phyloP scores from a whole-genome alignment of 2,797 vertebrate genomes.

The Scyliorhinus canicula region DNA sequence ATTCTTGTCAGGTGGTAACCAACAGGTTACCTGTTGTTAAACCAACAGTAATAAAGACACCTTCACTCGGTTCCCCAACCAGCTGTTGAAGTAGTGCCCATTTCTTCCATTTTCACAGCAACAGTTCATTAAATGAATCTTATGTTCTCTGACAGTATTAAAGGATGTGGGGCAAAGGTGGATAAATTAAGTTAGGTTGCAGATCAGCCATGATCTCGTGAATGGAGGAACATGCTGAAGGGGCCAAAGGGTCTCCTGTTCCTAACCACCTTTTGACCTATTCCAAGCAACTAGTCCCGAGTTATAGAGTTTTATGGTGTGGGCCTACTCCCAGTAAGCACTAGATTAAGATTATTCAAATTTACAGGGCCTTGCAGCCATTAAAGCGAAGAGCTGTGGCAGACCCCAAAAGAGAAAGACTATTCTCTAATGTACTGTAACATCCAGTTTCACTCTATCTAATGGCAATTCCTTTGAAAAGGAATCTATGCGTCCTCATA shows the following conservation, averaged over 20 bases:
- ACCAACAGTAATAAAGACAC: not conserved
- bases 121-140: not conserved
- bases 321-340: not conserved
- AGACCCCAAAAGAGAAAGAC: not conserved
- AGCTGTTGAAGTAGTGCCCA: not conserved
- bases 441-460: not conserved
- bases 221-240: not conserved
- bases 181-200: not conserved
- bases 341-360: not conserved
- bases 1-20: not conserved
- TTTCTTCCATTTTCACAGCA: not conserved
- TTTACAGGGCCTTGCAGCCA: not conserved
- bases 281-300: not conserved
- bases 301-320: not conserved
- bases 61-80: not conserved
- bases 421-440: not conserved
- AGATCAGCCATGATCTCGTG: not conserved
- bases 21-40: too few relatives aligned
- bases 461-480: not conserved
- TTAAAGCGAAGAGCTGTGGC: not conserved
- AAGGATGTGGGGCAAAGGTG: not conserved
- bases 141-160: not conserved
- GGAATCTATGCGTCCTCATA: not conserved
- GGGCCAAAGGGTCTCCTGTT: too few relatives aligned
- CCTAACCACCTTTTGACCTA: not conserved